These are phyloP conservation scores for Halcyon badia DNA, from an alignment of 2,797 vertebrate species.

Conservation along the genomic window DNA sequence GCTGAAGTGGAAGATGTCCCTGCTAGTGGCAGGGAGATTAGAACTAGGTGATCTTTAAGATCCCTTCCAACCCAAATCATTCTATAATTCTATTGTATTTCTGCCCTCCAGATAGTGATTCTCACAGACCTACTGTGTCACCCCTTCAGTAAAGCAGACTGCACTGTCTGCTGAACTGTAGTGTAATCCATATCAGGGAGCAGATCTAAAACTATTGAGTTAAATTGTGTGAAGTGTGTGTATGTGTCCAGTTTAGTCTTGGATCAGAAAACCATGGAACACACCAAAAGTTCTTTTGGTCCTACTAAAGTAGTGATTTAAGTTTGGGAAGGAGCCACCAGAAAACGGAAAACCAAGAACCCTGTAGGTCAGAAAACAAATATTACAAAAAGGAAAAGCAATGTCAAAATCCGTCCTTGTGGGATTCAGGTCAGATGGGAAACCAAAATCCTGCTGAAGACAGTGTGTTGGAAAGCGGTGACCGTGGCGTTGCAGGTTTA, in stretches of 20 bases:
- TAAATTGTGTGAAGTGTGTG: not conserved
- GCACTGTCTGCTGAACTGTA: not conserved
- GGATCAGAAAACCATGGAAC: not conserved
- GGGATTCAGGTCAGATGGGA: fast-evolving
- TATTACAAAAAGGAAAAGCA: not conserved
- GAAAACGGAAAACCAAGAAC: not conserved
- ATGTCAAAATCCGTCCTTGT: not conserved
- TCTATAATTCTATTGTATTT: not conserved
- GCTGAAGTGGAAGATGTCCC: not conserved
- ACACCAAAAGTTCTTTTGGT: not conserved
- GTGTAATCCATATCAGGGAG: not conserved
- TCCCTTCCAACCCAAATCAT: not conserved
- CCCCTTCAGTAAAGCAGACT: not conserved
- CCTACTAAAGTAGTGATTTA: not conserved
- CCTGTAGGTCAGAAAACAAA: not conserved
- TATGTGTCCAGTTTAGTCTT: not conserved
- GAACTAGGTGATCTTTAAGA: not conserved
- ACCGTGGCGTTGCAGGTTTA: not conserved
- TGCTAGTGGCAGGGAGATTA: not conserved
- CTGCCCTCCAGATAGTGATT: not conserved
- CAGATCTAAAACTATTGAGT: not conserved
- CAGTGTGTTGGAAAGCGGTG: not conserved
- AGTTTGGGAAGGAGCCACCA: not conserved
- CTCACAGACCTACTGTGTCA: not conserved
- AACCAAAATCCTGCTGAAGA: not conserved